phyloP scores from a whole-genome alignment of 2,113 vertebrate species.

The Cygnus atratus region DNA sequence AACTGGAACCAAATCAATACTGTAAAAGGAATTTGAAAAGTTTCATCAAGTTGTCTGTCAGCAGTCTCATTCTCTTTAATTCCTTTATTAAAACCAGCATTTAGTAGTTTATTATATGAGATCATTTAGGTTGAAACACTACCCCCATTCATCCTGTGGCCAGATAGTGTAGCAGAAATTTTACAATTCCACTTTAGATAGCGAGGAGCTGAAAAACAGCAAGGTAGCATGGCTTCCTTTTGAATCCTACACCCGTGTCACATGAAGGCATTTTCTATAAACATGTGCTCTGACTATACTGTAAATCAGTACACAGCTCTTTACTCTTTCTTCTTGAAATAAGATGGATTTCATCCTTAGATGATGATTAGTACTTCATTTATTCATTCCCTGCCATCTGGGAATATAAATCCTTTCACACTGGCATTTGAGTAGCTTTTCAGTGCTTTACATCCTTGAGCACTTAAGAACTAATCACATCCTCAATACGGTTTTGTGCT shows the following conservation, averaged over 20 bases:
- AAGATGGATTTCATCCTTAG: constrained; percentile 12
- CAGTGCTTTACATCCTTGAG: neutral
- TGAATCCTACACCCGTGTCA: neutral
- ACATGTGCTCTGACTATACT: neutral
- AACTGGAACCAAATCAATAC: constrained; percentile 31
- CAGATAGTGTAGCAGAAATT: neutral
- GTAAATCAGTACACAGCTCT: neutral
- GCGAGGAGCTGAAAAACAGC: neutral
- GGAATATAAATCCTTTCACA: constrained; percentile 26
- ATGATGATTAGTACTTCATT: neutral
- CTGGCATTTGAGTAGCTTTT: constrained; percentile 7
- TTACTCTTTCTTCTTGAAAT: neutral
- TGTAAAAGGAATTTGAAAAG: constrained; percentile 26
- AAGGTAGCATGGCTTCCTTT: neutral
- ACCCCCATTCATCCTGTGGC: neutral
- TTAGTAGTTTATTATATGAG: constrained; percentile 14
- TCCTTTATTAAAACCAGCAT: constrained; percentile 45
- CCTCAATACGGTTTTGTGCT: neutral
- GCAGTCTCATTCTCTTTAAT: constrained; percentile 19
- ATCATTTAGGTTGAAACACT: constrained; percentile 27
- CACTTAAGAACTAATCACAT: neutral
- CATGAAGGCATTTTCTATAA: neutral
- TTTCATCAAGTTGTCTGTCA: constrained; percentile 42
- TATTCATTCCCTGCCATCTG: constrained; percentile 11
- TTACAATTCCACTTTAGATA: neutral